Base-by-base conservation (phyloP, 2,797 vertebrate species). In the Alfaro cultratus region DNA sequence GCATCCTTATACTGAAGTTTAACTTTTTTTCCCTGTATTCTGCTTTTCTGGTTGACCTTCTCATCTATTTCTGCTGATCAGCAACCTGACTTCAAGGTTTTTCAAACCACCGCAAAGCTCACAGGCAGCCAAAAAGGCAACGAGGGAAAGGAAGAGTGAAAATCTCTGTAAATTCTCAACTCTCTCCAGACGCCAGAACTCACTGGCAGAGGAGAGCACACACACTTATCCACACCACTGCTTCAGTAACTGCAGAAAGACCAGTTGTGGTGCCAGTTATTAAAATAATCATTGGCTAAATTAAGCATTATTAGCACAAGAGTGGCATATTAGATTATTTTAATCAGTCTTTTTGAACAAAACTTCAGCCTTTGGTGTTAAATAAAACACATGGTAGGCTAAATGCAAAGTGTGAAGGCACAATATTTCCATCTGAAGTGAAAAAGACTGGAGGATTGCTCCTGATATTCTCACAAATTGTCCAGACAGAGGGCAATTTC, bases 141-240 rank as follows among this genome's bases (percentile, higher is more conserved):
- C 41, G 29, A 41, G 47, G 53, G 68, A 85, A 73, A 85, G 34
- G 78, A 80, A 82, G 81, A 92, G 82, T 39, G 76, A 85, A 91
- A 92, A 85, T 85, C 43, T 87, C 87, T 89, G 86, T 72, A 86
- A 78, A 93, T 88, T 89, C 85, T 93, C 92, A 91, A 87, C 85
- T 90, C 76, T 85, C 91, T 89, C 83, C 92, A 93, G 87, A 88
- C 86, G 71, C 92, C 89, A 90, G 74, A 89, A 87, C 79, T 80
- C 78, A 76, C 80, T 82, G 85, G 89, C 91, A 85, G 86, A 85
- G 86, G 15, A 68, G 79, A 87, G 68, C 64, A 41, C 81, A 80
- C 41, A 83, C 85, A 85, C 79, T 80, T 82, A 86, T 88, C 84
- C 88, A 85, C 72, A 71, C 73, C 77, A 88, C 89, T 90, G 80